Evolutionary conservation across 2,888 invertebrate genomes (phyloP).

Genomic region (Eristalis pertinax): DNA sequence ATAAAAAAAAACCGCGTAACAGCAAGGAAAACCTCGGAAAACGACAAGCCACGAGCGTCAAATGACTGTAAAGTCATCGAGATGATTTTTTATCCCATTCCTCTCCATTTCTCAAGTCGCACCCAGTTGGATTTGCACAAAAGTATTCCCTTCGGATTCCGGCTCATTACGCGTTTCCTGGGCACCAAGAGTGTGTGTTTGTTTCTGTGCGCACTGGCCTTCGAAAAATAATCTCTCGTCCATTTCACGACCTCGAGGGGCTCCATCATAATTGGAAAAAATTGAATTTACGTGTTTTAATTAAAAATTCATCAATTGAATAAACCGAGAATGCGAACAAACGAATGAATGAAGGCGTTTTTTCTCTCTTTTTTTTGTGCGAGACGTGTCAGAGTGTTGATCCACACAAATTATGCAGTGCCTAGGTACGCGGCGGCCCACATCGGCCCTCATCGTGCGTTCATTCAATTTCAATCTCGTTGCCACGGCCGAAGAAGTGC

Average conservation of each 20-base stretch:
- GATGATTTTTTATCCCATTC: neutral
- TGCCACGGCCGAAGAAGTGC: neutral
- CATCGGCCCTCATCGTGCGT: neutral
- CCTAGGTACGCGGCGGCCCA: constrained; percentile 11
- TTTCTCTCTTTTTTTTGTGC: neutral
- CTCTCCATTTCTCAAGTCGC: neutral
- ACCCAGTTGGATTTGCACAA: neutral
- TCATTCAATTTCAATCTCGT: neutral
- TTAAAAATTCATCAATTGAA: constrained; percentile 65
- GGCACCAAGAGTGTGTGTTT: neutral
- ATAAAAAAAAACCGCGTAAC: neutral
- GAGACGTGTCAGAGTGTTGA: neutral
- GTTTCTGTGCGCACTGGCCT: neutral
- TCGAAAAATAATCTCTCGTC: neutral
- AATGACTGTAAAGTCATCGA: neutral
- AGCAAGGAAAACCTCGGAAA: neutral
- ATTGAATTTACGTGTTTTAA: constrained; percentile 63
- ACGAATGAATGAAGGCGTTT: constrained; percentile 27
- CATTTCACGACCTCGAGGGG: neutral
- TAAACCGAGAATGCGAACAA: constrained; percentile 30
- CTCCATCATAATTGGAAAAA: constrained; percentile 45
- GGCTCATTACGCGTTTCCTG: neutral
- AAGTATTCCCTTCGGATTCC: neutral
- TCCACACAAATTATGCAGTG: constrained; percentile 37
- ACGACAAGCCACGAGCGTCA: neutral